Evolutionary conservation across 2,797 vertebrate species (phyloP), one percentile per base, ranked within the genome.

Genomic region (Chaenodraco wilsoni): DNA sequence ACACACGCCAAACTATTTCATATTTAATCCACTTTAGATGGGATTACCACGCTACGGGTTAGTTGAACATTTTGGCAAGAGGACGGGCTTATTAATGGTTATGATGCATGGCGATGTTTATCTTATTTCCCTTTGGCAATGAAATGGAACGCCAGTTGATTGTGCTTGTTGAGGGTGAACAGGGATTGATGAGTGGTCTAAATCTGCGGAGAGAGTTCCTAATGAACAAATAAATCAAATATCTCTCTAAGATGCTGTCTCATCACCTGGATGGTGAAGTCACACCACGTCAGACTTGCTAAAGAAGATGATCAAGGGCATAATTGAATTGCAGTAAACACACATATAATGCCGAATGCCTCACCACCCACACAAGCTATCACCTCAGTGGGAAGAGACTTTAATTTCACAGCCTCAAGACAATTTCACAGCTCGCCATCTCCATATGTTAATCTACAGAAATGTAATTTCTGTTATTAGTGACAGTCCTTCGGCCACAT

Each of bases 161-260:
- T 88, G 82, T 82, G 87, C 82, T 87, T 82, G 83, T 82, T 68
- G 82, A 80, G 84, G 85, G 80, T 77, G 87, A 91, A 85, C 82
- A 72, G 82, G 87, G 87, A 91, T 89, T 89, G 88, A 91, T 93
- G 88, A 89, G 86, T 83, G 86, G 84, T 86, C 80, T 62, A 66
- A 60, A 74, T 76, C 82, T 79, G 84, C 71, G 81, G 73, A 82
- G 86, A 83, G 82, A 81, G 74, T 73, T 84, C 65, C 84, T 92
- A 93, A 92, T 94, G 91, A 93, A 92, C 84, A 91, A 91, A 91
- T 92, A 90, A 91, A 92, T 91, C 91, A 91, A 90, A 89, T 82
- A 91, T 88, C 84, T 87, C 79, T 62, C 61, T 6, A 5, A 79
- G 76, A 90, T 83, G n/a, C n/a, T n/a, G 77, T 78, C 86, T 84